A percentile compares a stretch with the other conserved stretches of the same genome.
phyloP scores from a whole-genome alignment of 2,888 invertebrate genomes.

The Oeneis ivallda region DNA sequence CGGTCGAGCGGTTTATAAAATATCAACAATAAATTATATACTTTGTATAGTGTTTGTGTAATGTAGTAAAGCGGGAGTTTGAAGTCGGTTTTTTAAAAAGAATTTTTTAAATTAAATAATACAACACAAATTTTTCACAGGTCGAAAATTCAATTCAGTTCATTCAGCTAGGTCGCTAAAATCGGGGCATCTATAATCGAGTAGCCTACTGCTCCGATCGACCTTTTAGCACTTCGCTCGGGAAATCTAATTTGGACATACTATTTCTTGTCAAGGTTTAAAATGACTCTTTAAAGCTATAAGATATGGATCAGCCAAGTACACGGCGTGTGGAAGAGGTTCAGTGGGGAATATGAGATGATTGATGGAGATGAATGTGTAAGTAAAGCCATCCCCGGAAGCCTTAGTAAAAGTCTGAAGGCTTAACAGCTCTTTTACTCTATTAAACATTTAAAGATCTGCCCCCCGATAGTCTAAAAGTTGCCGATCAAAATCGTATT shows the following conservation, averaged over 20 bases:
- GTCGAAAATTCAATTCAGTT: not conserved
- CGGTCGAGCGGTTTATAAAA: too few species aligned
- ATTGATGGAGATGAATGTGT: not conserved
- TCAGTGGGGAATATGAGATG: not conserved
- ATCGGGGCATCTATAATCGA: not conserved
- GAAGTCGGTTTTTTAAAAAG: too few species aligned
- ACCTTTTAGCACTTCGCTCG: not conserved
- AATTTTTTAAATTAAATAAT: not conserved
- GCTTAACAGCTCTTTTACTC: not conserved
- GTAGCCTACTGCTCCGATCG: not conserved
- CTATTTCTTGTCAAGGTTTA: too few species aligned
- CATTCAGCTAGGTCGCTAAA: not conserved
- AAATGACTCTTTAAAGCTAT: too few species aligned
- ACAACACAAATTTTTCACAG: not conserved
- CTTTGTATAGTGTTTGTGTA: too few species aligned
- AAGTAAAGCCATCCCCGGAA: not conserved
- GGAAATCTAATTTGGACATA: not conserved
- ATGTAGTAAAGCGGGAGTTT: too few species aligned
- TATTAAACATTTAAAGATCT: too few species aligned
- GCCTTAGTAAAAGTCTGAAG: not conserved
- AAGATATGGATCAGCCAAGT: not conserved
- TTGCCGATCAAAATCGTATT: too few species aligned
- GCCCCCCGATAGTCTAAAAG: too few species aligned
- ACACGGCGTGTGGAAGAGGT: not conserved
- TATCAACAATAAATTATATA: too few species aligned